Conservation (phyloP, 2,888 invertebrate species). For the Griposia aprilina region DNA sequence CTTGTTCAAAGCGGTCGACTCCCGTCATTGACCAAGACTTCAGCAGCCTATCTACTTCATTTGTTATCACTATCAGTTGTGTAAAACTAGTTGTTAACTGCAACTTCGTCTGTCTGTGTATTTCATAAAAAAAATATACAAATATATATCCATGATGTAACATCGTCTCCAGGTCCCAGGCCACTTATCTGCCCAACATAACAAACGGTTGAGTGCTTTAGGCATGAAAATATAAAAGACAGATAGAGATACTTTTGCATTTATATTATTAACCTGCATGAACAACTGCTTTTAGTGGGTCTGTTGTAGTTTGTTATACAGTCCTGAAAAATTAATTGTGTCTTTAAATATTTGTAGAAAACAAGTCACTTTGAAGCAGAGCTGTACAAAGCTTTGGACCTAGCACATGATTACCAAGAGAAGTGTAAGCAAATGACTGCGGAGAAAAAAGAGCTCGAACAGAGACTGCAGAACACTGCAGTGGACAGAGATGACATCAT, state of each 20-base stretch:
- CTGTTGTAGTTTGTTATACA: background rate
- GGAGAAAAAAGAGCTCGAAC: slow-evolving; percentile 84
- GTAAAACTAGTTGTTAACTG: background rate
- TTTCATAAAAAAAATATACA: background rate
- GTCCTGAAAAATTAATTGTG: background rate
- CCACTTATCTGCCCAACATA: too few relatives aligned
- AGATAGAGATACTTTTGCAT: background rate
- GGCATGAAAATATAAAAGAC: background rate
- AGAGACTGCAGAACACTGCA: slow-evolving; percentile 80
- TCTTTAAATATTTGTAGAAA: slow-evolving; percentile 78
- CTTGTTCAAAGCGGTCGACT: background rate
- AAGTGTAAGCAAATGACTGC: slow-evolving; percentile 90
- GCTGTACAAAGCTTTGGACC: slow-evolving; percentile 92
- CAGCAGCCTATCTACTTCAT: background rate
- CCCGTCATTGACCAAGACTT: background rate
- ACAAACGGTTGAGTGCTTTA: background rate
- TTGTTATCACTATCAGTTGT: background rate
- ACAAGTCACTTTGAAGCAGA: slow-evolving; percentile 92
- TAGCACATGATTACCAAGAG: slow-evolving; percentile 93
- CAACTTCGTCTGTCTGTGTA: background rate
- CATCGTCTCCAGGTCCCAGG: background rate
- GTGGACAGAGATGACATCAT: slow-evolving; percentile 75
- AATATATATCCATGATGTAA: background rate
- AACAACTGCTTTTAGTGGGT: background rate
- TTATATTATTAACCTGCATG: background rate